Percentiles rank a stretch among this genome's conserved stretches.
phyloP scores from a whole-genome alignment of 2,797 vertebrate species.

The Steatocranus sp. region DNA sequence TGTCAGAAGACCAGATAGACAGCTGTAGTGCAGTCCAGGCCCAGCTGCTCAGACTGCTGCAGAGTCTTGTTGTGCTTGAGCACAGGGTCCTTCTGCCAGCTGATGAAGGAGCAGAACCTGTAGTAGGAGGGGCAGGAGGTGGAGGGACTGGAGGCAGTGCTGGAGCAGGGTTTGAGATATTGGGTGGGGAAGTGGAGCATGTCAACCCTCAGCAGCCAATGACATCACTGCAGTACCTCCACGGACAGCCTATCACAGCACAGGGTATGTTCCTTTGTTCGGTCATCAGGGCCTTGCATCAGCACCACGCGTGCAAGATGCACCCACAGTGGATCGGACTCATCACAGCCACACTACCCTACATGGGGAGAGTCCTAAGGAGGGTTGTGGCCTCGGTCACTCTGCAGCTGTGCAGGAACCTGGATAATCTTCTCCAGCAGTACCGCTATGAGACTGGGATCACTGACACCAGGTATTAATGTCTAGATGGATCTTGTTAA shows the following conservation, averaged over 20 bases:
- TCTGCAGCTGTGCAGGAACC: slow-evolving; percentile 94
- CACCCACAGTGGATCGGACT: slow-evolving; percentile 97
- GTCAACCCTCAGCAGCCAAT: slow-evolving; percentile 95
- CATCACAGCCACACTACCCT: slow-evolving; percentile 94
- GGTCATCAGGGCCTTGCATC: slow-evolving; percentile 93
- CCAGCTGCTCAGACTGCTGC: slow-evolving; percentile 90
- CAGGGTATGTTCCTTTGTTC: slow-evolving; percentile 99
- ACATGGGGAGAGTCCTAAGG: slow-evolving; percentile 94
- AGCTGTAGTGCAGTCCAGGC: slow-evolving; percentile 93
- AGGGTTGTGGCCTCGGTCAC: slow-evolving; percentile 95
- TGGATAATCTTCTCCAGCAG: slow-evolving; percentile 96
- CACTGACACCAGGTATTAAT: slow-evolving; percentile 83
- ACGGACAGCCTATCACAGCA: slow-evolving; percentile 94
- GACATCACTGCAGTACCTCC: slow-evolving; percentile 94
- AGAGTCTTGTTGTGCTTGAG: slow-evolving; percentile 91
- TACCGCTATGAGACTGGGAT: slow-evolving; percentile 93
- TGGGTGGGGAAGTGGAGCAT: slow-evolving; percentile 89
- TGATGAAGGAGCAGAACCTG: slow-evolving; percentile 82
- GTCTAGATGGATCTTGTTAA: background rate
- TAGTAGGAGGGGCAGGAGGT: slow-evolving; percentile 71
- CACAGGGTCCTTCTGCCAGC: slow-evolving; percentile 87
- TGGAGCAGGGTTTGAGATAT: slow-evolving; percentile 85
- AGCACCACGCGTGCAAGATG: slow-evolving; percentile 97
- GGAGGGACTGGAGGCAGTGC: slow-evolving; percentile 79
- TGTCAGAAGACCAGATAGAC: slow-evolving; percentile 95